Percentiles rank a stretch among this genome's conserved stretches.
Evolutionary conservation across 2,797 vertebrate genomes (phyloP).

Genomic region (Labroides dimidiatus): DNA sequence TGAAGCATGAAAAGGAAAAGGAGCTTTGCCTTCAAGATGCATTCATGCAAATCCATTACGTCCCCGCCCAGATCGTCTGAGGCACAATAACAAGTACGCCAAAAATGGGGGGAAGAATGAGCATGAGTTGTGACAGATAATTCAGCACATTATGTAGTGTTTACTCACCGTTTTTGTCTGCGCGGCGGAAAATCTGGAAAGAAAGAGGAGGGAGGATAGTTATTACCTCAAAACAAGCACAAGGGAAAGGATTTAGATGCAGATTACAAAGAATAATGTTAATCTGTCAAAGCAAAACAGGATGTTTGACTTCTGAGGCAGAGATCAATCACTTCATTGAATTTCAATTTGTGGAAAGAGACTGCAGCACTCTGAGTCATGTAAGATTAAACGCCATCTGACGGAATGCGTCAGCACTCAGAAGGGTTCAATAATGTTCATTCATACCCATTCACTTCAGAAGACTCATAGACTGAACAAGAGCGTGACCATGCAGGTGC

Average conservation of each 20-base stretch:
- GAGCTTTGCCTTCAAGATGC: constrained; percentile 33
- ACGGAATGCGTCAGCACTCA: constrained; percentile 7
- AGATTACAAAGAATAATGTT: constrained; percentile 7
- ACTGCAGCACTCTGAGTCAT: constrained; percentile 29
- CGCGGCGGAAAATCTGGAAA: constrained; percentile 96
- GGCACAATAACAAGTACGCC: constrained; percentile 22
- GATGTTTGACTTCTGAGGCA: constrained; percentile 12
- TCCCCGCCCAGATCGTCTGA: constrained; percentile 31
- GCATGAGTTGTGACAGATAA: constrained; percentile 34
- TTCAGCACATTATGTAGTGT: constrained; percentile 25
- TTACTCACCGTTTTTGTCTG: constrained; percentile 97
- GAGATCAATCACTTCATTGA: background rate
- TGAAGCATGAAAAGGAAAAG: constrained; percentile 37
- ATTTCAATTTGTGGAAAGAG: background rate
- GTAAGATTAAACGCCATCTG: constrained; percentile 8
- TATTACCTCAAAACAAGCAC: constrained; percentile 19
- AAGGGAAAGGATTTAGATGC: constrained; percentile 15
- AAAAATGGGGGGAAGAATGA: constrained; percentile 27
- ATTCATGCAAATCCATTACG: constrained; percentile 43
- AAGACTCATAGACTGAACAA: background rate
- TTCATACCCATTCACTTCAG: constrained; percentile 29
- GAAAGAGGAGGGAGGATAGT: constrained; percentile 8
- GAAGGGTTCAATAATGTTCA: constrained; percentile 7
- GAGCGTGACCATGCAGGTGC: constrained; percentile 4
- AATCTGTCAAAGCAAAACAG: constrained; percentile 25